phyloP scores from a whole-genome alignment of 2,113 vertebrate genomes.

The Syngnathus floridae region DNA sequence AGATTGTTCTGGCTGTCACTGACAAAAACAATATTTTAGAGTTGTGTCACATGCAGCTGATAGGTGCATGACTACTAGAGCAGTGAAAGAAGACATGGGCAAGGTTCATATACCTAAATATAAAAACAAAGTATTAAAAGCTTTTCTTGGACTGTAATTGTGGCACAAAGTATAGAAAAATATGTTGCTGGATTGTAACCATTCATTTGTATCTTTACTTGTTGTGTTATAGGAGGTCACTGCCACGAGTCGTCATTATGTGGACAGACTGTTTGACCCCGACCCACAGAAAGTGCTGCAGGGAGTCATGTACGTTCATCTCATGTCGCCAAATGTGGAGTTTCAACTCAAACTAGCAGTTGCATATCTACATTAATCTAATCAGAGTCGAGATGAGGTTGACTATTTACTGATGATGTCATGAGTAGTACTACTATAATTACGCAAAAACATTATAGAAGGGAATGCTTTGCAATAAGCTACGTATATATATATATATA shows the following conservation, averaged over 20 bases:
- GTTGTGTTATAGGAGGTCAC: constrained; percentile 85
- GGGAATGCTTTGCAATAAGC: too few relatives aligned
- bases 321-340: not conserved
- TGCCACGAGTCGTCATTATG: constrained; percentile 98
- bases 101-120: not conserved
- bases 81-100: not conserved
- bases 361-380: not conserved
- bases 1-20: constrained; percentile 40
- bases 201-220: constrained; percentile 24
- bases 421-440: not conserved
- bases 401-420: not conserved
- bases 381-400: not conserved
- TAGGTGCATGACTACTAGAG: constrained; percentile 2
- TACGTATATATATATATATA: not conserved
- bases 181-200: not conserved
- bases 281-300: constrained; percentile 98
- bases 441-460: not conserved
- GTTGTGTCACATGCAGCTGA: constrained; percentile 23
- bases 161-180: too few relatives aligned
- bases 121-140: not conserved
- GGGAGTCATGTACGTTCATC: constrained; percentile 94
- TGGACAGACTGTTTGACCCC: constrained; percentile 95
- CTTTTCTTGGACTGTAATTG: not conserved
- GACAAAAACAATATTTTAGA: constrained; percentile 33
- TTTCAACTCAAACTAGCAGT: not conserved